Conservation (phyloP, 2,797 vertebrate genomes). For the Dallia pectoralis region DNA sequence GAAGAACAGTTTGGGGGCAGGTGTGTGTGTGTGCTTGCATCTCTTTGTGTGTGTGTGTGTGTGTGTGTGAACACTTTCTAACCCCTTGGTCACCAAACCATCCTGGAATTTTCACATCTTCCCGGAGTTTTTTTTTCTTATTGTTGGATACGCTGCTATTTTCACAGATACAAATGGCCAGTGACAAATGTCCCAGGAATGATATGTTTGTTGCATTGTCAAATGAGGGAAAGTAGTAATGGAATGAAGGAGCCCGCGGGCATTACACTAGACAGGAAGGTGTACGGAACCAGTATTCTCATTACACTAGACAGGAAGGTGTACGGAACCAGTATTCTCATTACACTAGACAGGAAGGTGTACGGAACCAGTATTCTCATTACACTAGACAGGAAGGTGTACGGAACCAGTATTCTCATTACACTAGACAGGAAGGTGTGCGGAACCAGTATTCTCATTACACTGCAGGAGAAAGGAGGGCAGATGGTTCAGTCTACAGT, state of each 20-base stretch:
- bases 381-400: neutral
- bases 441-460: too few species aligned
- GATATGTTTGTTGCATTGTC: conserved; percentile 31
- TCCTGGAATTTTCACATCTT: too few species aligned
- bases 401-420: conserved; percentile 41
- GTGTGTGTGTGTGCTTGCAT: neutral
- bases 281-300: conserved; percentile 36
- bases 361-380: conserved; percentile 33
- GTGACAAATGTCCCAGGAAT: neutral
- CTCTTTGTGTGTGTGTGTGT: neutral
- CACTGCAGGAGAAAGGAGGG: too few species aligned
- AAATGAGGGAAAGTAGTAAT: conserved; percentile 20
- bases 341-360: neutral
- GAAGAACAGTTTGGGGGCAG: neutral
- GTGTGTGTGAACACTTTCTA: conserved; percentile 14
- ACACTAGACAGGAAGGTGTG: too few species aligned
- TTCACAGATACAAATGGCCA: conserved; percentile 23
- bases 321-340: conserved; percentile 34
- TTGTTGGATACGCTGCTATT: conserved; percentile 20
- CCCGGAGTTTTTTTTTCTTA: too few species aligned
- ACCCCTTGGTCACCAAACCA: too few species aligned
- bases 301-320: conserved; percentile 38
- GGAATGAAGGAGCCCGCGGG: neutral
- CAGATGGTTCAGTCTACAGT: too few species aligned
- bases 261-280: neutral